Evolutionary conservation across 1,140 invertebrate species (phyloP), one percentile per base, ranked within the genome.

Genomic region (Capitella teleta): DNA sequence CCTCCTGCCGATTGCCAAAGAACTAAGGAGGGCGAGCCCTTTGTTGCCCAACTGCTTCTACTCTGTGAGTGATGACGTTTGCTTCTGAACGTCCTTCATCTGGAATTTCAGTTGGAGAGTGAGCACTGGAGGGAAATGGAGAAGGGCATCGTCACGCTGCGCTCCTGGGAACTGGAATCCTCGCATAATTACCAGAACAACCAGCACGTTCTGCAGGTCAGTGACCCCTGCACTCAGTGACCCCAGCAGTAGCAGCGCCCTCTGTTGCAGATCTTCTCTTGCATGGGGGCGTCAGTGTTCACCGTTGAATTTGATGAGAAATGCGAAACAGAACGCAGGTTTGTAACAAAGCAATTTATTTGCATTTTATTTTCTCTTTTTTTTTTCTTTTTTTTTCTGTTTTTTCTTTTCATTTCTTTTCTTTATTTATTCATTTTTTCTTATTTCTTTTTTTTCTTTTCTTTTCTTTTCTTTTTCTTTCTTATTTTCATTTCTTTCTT

Each of bases 141-240:
- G n/a, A 55, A 59, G 6, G 64, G 64, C 34, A 65, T 65, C 37
- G 68, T 68, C 28, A 56, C 67, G 3, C 53, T 71, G 16, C 52
- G 62, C 19, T 64, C 61, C 0, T 71, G 68, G 68, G 61, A 67
- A 18, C 58, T 67, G n/a, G 68, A 71, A 47, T 71, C 68, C 1
- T 55, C 60, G 6, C 67, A 68, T 53, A 64, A 63, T 51, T 70
- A 71, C 46, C 56, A 67, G 40, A 70, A 68, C 53, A 67, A 68
- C 50, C 57, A 61, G 32, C 61, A 67, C 44, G 57, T 60, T 30
- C 59, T 57, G 24, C 66, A 68, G 61, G 64, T 65, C 8, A 10
- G 4, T 40, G 19, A 2, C 38, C 38, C 10, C 2, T 24, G 21
- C 16, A 5, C 16, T 14, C 38, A 14, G 38, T 40, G 19, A n/a